phyloP scores from a whole-genome alignment of 2,113 vertebrate species.

The Rhynchopsitta pachyrhyncha region DNA sequence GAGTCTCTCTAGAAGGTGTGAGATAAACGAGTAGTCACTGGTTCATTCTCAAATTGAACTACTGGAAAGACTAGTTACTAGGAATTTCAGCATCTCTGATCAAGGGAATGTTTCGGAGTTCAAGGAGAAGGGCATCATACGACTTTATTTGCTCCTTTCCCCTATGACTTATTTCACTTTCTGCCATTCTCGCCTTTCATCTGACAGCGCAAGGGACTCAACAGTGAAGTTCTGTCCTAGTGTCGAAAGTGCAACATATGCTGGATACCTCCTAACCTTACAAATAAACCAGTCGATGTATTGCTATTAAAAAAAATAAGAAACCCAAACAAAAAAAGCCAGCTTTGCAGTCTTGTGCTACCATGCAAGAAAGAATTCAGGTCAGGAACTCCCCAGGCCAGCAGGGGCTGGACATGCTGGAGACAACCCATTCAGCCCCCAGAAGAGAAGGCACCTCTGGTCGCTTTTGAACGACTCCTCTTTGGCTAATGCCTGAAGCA shows the following conservation, averaged over 20 bases:
- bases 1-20: neutral
- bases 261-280: slow-evolving; percentile 27
- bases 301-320: slow-evolving; percentile 5
- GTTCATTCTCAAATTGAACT: neutral
- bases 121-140: slow-evolving; percentile 5
- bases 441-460: slow-evolving; percentile 73
- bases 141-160: slow-evolving; percentile 19
- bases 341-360: slow-evolving; percentile 49
- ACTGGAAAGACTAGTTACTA: neutral
- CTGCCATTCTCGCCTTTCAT: slow-evolving; percentile 13
- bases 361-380: slow-evolving; percentile 18
- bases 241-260: slow-evolving; percentile 42
- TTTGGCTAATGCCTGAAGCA: slow-evolving; percentile 71
- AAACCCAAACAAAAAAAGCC: neutral
- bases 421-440: slow-evolving; percentile 52
- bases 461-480: slow-evolving; percentile 62
- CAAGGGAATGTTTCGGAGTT: slow-evolving; percentile 14
- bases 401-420: slow-evolving; percentile 51
- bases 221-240: slow-evolving; percentile 18
- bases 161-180: neutral
- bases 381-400: slow-evolving; percentile 40
- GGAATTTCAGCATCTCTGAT: slow-evolving; percentile 33
- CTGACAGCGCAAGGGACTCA: neutral
- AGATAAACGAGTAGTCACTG: neutral
- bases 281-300: neutral